phyloP scores from a whole-genome alignment of 2,888 invertebrate genomes.

The Malthinus flaveolus region DNA sequence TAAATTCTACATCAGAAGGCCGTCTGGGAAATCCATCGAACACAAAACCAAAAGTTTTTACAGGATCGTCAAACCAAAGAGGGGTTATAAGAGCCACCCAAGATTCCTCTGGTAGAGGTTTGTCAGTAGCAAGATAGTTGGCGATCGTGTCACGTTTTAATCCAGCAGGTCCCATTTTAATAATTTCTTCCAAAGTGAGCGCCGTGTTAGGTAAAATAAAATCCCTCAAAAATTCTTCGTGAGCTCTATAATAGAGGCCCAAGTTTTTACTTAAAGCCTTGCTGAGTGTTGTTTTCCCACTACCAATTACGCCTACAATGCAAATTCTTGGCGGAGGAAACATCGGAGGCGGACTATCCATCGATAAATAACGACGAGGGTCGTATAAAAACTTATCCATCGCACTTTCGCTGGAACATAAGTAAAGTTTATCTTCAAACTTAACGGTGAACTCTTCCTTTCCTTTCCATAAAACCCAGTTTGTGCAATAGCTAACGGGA shows the following conservation, averaged over 20 bases:
- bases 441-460: conserved; percentile 59
- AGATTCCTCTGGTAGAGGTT: conserved; percentile 54
- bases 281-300: conserved; percentile 60
- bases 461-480: conserved; percentile 64
- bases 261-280: conserved; percentile 59
- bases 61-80: conserved; percentile 60
- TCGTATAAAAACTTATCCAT: conserved; percentile 57
- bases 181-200: conserved; percentile 20
- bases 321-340: conserved; percentile 62
- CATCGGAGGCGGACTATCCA: conserved; percentile 52
- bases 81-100: conserved; percentile 50
- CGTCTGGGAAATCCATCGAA: conserved; percentile 66
- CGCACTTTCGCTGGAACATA: conserved; percentile 58
- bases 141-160: conserved; percentile 28
- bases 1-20: conserved; percentile 59
- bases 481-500: conserved; percentile 61
- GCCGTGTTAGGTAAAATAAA: conserved; percentile 21
- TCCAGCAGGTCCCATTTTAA: conserved; percentile 16
- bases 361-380: conserved; percentile 57
- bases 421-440: conserved; percentile 60
- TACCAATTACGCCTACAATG: conserved; percentile 60
- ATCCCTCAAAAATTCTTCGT: conserved; percentile 44
- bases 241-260: conserved; percentile 60
- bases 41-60: conserved; percentile 58
- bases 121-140: conserved; percentile 58